A percentile compares a stretch with the other conserved stretches of the same genome.
Evolutionary conservation across 1,140 invertebrate genomes (phyloP).

Genomic region (Ptiloglossa arizonensis): DNA sequence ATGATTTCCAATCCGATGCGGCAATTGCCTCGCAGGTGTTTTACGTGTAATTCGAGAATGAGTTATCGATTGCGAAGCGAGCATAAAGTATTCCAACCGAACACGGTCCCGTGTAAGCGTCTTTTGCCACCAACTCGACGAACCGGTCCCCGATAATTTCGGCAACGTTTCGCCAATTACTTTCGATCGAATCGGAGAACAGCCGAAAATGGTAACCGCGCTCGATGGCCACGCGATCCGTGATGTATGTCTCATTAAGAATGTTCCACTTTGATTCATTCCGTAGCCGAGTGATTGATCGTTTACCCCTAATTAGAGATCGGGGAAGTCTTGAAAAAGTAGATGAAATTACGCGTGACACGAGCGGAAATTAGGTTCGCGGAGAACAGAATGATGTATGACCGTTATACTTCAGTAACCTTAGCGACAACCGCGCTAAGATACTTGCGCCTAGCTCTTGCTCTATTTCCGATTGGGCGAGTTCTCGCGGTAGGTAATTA

Average conservation of each 20-base stretch:
- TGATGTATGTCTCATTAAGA: slow-evolving; percentile 53
- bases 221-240: background rate
- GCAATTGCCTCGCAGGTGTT: background rate
- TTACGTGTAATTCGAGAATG: background rate
- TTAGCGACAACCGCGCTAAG: slow-evolving; percentile 56
- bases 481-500: slow-evolving; percentile 46
- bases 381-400: slow-evolving; percentile 63
- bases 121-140: no score
- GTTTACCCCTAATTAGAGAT: slow-evolving; percentile 68
- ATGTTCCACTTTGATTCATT: slow-evolving; percentile 44
- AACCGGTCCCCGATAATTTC: background rate
- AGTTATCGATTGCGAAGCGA: background rate
- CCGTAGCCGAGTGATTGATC: slow-evolving; percentile 57
- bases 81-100: background rate
- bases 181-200: background rate
- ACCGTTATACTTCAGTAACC: slow-evolving; percentile 64
- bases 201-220: background rate
- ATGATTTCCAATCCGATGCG: background rate
- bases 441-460: slow-evolving; percentile 35
- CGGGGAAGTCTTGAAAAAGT: slow-evolving; percentile 61
- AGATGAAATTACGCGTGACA: slow-evolving; percentile 70
- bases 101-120: no score
- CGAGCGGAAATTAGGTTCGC: slow-evolving; percentile 68
- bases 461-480: slow-evolving; percentile 55
- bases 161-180: background rate